Conservation (phyloP, 2,113 vertebrate species). For the Hippoglossus stenolepis region DNA sequence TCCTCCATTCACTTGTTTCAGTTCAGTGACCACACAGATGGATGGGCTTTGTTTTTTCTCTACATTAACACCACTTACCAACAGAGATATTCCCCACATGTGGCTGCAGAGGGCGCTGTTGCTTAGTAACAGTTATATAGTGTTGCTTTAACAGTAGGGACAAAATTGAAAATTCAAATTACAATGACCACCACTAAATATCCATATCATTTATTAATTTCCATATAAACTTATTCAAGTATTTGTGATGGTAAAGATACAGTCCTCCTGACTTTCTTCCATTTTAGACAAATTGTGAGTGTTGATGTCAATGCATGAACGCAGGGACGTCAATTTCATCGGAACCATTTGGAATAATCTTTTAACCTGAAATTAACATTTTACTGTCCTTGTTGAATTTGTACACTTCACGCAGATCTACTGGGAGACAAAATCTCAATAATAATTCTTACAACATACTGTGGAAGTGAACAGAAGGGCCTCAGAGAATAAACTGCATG, state of each 20-base stretch:
- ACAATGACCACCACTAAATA: conserved; percentile 26
- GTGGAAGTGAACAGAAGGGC: conserved; percentile 18
- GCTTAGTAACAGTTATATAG: background rate
- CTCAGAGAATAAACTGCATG: background rate
- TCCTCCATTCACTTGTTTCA: background rate
- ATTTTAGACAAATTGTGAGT: conserved; percentile 32
- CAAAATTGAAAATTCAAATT: background rate
- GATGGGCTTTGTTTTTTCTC: background rate
- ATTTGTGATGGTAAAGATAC: conserved; percentile 52
- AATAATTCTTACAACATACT: conserved; percentile 16
- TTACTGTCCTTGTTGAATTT: background rate
- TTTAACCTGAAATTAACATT: conserved; percentile 1
- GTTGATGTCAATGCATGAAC: background rate
- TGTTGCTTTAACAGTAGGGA: background rate
- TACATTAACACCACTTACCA: background rate
- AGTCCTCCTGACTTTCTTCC: conserved; percentile 19
- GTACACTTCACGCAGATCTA: conserved; percentile 41
- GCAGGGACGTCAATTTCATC: background rate
- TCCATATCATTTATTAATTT: conserved; percentile 66
- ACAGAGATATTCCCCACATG: background rate
- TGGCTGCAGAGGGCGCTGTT: background rate
- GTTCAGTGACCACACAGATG: background rate
- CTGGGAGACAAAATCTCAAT: conserved; percentile 9
- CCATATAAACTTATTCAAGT: conserved; percentile 53
- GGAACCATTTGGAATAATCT: background rate